Percentiles rank a stretch among this genome's conserved stretches.
These are phyloP conservation scores for Anser cygnoides DNA, from an alignment of 2,113 vertebrate species.

Conservation along the genomic window DNA sequence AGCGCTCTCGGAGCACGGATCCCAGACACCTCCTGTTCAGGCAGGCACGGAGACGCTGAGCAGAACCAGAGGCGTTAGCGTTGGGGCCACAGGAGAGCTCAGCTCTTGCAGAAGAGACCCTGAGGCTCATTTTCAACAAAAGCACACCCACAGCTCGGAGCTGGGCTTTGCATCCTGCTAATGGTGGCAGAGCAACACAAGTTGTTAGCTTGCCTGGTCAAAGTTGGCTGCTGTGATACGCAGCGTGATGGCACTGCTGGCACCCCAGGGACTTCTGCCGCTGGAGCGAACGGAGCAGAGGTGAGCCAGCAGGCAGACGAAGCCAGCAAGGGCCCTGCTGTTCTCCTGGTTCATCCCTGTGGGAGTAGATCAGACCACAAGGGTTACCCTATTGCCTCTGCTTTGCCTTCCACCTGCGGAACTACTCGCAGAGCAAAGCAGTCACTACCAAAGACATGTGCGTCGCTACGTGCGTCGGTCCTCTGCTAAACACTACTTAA, in stretches of 20 bases:
- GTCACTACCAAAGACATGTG: conserved; percentile 29
- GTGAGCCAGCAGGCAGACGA: not conserved
- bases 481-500: conserved; percentile 5
- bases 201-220: not conserved
- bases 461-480: not conserved
- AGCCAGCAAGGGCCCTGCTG: not conserved
- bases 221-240: not conserved
- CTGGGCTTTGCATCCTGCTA: not conserved
- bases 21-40: not conserved
- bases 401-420: not conserved
- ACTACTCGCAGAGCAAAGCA: conserved; percentile 51
- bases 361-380: not conserved
- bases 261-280: not conserved
- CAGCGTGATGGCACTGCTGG: not conserved
- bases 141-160: not conserved
- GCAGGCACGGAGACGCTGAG: not conserved
- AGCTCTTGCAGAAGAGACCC: not conserved
- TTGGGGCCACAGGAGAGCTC: not conserved
- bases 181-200: not conserved
- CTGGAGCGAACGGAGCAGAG: not conserved
- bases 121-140: not conserved
- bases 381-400: not conserved
- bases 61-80: not conserved
- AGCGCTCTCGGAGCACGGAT: rapidly evolving
- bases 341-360: rapidly evolving